Evolutionary conservation across 2,888 invertebrate genomes (phyloP).

Genomic region (Drosophila anomalata): DNA sequence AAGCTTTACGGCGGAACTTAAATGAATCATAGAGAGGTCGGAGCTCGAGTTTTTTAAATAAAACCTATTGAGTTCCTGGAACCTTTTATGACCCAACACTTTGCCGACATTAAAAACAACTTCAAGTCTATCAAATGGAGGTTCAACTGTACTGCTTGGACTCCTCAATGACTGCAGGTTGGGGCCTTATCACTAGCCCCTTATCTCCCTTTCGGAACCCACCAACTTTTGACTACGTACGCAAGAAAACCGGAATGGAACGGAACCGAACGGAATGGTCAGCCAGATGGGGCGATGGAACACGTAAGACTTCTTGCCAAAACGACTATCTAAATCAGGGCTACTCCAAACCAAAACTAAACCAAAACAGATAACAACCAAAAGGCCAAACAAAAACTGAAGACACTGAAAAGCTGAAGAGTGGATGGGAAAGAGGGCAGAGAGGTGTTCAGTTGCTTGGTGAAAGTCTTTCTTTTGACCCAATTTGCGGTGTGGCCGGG

Average conservation of each 20-base stretch:
- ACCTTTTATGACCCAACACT: too few relatives aligned
- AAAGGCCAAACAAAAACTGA: conserved; percentile 22
- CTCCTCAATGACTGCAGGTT: conserved; percentile 12
- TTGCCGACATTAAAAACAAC: too few relatives aligned
- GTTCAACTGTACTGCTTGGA: conserved; percentile 31
- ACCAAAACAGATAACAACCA: conserved; percentile 25
- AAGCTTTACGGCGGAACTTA: not conserved
- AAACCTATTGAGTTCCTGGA: not conserved
- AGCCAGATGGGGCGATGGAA: conserved; percentile 8
- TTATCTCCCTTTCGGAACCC: conserved; percentile 35
- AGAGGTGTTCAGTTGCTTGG: conserved; percentile 36
- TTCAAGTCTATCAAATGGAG: not conserved
- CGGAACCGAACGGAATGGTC: conserved; percentile 6
- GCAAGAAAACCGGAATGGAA: conserved; percentile 38
- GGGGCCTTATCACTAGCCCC: conserved; percentile 51
- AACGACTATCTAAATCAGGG: conserved; percentile 5
- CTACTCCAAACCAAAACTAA: conserved; percentile 12
- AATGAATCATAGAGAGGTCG: not conserved
- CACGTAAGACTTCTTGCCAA: conserved; percentile 33
- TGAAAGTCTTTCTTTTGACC: conserved; percentile 71
- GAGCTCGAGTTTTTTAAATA: not conserved
- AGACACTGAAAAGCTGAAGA: not conserved
- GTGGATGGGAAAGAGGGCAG: not conserved
- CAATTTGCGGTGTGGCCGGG: conserved; percentile 36
- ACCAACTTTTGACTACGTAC: conserved; percentile 59